Base-by-base conservation (phyloP, 2,888 invertebrate genomes). In the Troides aeacus region DNA sequence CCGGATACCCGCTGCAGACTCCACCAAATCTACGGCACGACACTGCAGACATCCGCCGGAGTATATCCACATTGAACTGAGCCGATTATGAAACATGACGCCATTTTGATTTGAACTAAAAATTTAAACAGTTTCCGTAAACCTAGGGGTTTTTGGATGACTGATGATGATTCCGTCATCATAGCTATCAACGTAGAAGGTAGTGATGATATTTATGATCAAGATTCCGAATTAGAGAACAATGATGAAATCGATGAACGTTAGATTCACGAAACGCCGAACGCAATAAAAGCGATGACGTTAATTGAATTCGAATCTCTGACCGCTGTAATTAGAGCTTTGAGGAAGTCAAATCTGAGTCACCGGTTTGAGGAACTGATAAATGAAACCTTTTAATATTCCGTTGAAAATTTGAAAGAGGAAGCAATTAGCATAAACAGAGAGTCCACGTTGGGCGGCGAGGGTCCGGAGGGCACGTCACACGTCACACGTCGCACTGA, bases 401-500 rank as follows among this genome's bases (percentile, higher is more conserved):
- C 71, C 72, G 62, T 63, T 57, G 70, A 65, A 68, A 71, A 70
- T 69, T 46, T 65, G 42, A 63, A 61, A 70, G 64, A 72, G 73
- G 74, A 72, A 74, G 72, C 73, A 76, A 78, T 76, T 72, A 73
- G 65, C 69, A 66, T 62, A 59, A 73, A 74, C 74, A 74, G 73
- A 60, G 69, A 64, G 76, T 78, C 72, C 69, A 65, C 74, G 79
- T 79, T 79, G 73, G 73, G 81, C 74, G 73, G 76, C 80, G 78
- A 74, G 77, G 78, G 73, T 70, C 75, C 76, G 75, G 64, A 70
- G 69, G 71, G 72, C 72, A 64, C 61, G 69, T 68, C 69, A 73
- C 69, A 70, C 74, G 74, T 76, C 77, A 79, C 78, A 79, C 78
- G 80, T 80, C 81, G 80, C 83, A 84, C 81, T 82, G 81, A 84